Evolutionary conservation across 2,797 vertebrate species (phyloP), one percentile per base, ranked within the genome.

Genomic region (Cirrhinus mrigala): DNA sequence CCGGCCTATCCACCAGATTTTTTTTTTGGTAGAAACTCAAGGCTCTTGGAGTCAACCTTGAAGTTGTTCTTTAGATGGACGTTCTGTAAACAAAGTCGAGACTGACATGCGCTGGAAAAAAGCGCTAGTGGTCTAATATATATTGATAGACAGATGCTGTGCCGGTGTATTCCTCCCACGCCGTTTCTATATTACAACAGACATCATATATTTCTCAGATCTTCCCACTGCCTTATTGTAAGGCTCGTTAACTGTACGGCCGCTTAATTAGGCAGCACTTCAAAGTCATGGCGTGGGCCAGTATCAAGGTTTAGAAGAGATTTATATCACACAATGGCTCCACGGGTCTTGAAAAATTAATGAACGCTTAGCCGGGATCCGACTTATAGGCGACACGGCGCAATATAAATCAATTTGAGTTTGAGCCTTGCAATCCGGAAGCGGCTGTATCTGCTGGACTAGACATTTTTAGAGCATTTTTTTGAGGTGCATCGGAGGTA

Each of bases 231-330:
- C 88, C 89, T 91, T 88, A 91, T 93, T 92, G 91, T 93, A 91
- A 85, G 76, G 82, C 90, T 93, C 88, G 89, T 94, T 94, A 94
- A 91, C 92, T 66, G 85, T 87, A 89, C 86, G 87, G 89, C 79
- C 60, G 88, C 93, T 92, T 94, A 93, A 95, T 94, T 93, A 94
- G 92, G 91, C 89, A 88, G 90, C 92, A 93, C 92, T 92, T 93
- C 91, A 93, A 93, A 93, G 92, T 90, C 86, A 66, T 85, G 80
- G 86, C 85, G 60, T 87, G 82, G 87, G 82, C 82, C 79, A 82
- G 73, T 68, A 79, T 85, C 75, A 90, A 91, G 91, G 90, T 91
- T 91, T 90, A 88, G 85, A 79, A 66, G 89, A 91, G 93, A 94
- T 93, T 93, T 91, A 93, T 94, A 92, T 91, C 86, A 44, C 83